Percentiles rank a stretch among this genome's conserved stretches.
Evolutionary conservation across 2,888 invertebrate species (phyloP).

Genomic region (Gastracanthus pulcherrimus): DNA sequence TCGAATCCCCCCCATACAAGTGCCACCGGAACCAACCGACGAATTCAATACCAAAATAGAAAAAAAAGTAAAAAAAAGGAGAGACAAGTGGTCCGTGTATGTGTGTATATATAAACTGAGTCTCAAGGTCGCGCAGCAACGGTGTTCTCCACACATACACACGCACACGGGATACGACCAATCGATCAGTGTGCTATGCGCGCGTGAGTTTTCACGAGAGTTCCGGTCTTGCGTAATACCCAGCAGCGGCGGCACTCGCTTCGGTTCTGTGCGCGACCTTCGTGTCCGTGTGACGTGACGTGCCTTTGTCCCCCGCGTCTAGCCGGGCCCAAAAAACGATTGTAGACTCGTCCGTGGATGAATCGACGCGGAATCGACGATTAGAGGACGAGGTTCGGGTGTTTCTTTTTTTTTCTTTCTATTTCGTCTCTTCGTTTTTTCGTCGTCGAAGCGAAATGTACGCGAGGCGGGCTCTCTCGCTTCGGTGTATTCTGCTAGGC

Average conservation of each 20-base stretch:
- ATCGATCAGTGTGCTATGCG: slow-evolving; percentile 46
- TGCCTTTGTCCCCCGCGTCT: neutral
- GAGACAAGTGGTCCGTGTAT: too few species aligned
- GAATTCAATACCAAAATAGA: too few species aligned
- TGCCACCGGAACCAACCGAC: too few species aligned
- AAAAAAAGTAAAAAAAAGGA: neutral
- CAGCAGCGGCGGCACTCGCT: too few species aligned
- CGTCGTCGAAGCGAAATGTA: neutral
- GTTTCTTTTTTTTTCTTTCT: too few species aligned
- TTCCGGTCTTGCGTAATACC: slow-evolving; percentile 48
- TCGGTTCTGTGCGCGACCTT: slow-evolving; percentile 37
- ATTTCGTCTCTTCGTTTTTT: too few species aligned
- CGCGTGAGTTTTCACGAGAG: slow-evolving; percentile 41
- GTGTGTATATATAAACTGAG: too few species aligned
- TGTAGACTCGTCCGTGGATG: neutral
- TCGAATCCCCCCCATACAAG: too few species aligned
- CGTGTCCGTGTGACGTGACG: neutral
- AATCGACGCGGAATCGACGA: neutral
- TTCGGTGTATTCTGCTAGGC: neutral
- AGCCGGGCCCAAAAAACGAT: slow-evolving; percentile 9
- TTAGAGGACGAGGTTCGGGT: neutral
- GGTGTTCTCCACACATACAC: neutral
- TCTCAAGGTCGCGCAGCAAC: slow-evolving; percentile 41
- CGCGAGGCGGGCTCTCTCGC: neutral
- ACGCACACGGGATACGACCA: slow-evolving; percentile 29